Conservation (phyloP, 2,797 vertebrate genomes). For the Trematomus bernacchii region DNA sequence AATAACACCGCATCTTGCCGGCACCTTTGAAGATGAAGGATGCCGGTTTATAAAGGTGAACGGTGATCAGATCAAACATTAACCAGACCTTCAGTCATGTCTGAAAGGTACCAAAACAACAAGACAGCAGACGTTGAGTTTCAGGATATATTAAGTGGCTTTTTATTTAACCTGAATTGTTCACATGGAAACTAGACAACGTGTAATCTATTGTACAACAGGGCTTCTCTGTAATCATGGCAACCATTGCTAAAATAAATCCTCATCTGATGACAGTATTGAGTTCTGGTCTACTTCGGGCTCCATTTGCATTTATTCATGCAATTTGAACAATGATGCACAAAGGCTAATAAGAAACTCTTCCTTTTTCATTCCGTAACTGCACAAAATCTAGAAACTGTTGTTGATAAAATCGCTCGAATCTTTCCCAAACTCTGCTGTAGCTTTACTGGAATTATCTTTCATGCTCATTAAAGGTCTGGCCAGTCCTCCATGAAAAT, state of each 20-base stretch:
- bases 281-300: neutral
- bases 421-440: slow-evolving; percentile 9
- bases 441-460: slow-evolving; percentile 29
- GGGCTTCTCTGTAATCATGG: neutral
- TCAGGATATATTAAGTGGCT: too few species aligned
- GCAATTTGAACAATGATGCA: neutral
- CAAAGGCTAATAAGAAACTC: neutral
- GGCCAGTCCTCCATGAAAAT: slow-evolving; percentile 16
- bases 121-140: slow-evolving; percentile 5
- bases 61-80: slow-evolving; percentile 85
- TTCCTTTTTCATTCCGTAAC: neutral
- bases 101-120: slow-evolving; percentile 34
- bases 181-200: too few species aligned
- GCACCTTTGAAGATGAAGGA: slow-evolving; percentile 89
- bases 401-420: neutral
- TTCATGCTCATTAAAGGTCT: slow-evolving; percentile 28
- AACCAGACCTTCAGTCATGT: slow-evolving; percentile 83
- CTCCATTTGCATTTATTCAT: neutral
- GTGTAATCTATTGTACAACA: neutral
- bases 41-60: slow-evolving; percentile 84
- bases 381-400: neutral
- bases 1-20: slow-evolving; percentile 51
- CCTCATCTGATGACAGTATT: neutral
- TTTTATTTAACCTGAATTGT: too few species aligned
- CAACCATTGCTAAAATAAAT: neutral